A percentile compares a stretch with the other conserved stretches of the same genome.
Evolutionary conservation across 30 jellyfish, hydroid and myxozoan genomes (phyloP).

Genomic region (Aurelia sp.): DNA sequence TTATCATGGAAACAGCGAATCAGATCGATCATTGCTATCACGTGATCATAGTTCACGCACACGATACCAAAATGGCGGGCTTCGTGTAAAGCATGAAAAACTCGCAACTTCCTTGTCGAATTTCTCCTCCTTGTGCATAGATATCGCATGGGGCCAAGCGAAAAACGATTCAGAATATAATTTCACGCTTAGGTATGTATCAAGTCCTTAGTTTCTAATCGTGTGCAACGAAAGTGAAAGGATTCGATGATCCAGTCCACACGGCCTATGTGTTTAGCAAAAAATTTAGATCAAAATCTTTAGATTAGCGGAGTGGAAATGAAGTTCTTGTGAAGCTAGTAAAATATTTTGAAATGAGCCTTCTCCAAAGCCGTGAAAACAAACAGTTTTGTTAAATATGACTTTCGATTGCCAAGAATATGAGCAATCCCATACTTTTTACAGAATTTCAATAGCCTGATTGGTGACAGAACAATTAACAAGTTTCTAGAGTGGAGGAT

Average conservation of each 20-base stretch:
- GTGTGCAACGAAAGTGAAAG: conserved; percentile 25
- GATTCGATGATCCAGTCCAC: conserved; percentile 24
- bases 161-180: not conserved
- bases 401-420: too few relatives aligned
- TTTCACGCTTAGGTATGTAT: conserved; percentile 25
- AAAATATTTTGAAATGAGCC: too few relatives aligned
- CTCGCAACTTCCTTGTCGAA: not conserved
- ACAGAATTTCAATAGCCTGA: too few relatives aligned
- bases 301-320: too few relatives aligned
- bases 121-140: conserved; percentile 8
- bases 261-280: too few relatives aligned
- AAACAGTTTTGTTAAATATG: too few relatives aligned
- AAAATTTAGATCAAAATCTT: too few relatives aligned
- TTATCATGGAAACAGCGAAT: conserved; percentile 25
- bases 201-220: conserved; percentile 2
- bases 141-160: conserved; percentile 31
- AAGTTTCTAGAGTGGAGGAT: too few relatives aligned
- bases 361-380: too few relatives aligned
- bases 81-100: conserved; percentile 1
- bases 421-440: too few relatives aligned
- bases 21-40: conserved; percentile 8
- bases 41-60: conserved; percentile 7
- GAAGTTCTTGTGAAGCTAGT: too few relatives aligned
- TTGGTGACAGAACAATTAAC: too few relatives aligned
- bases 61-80: conserved; percentile 19